phyloP scores from a whole-genome alignment of 2,797 vertebrate genomes.

The Sebastes taczanowskii region DNA sequence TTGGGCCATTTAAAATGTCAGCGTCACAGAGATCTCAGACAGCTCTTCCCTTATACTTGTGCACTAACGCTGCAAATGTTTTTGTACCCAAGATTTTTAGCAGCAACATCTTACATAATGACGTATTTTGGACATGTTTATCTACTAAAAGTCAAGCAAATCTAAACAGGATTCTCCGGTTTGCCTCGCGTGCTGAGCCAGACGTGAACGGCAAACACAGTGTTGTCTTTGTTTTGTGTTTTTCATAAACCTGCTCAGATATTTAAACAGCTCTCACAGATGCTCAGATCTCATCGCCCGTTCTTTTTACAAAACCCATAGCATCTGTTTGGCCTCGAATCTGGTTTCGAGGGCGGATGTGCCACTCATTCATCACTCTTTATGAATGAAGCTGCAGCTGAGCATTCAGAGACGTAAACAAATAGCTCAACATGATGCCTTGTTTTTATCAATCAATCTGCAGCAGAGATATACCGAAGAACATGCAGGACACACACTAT shows the following conservation, averaged over 20 bases:
- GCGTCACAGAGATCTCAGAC: constrained; percentile 12
- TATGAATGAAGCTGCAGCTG: constrained; percentile 54
- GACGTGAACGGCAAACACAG: background rate
- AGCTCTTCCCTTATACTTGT: background rate
- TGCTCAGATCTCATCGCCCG: background rate
- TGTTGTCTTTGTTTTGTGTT: constrained; percentile 1
- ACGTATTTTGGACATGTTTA: background rate
- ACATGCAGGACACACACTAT: background rate
- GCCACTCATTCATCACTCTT: constrained; percentile 45
- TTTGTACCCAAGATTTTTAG: background rate
- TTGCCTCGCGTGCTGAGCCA: background rate
- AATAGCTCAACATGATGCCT: background rate
- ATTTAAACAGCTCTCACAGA: background rate
- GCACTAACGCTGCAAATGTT: background rate
- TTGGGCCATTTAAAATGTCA: constrained; percentile 62
- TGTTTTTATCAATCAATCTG: background rate
- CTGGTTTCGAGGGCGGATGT: constrained; percentile 9
- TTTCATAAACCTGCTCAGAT: background rate
- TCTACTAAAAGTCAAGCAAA: background rate
- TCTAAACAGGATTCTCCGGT: constrained; percentile 26
- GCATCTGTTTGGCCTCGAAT: constrained; percentile 21
- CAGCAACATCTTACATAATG: background rate
- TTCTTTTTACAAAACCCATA: background rate
- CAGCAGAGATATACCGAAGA: background rate
- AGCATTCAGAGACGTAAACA: constrained; percentile 44